These are phyloP conservation scores for Sebastiscus tertius DNA, from an alignment of 2,797 vertebrate genomes.

Conservation along the genomic window DNA sequence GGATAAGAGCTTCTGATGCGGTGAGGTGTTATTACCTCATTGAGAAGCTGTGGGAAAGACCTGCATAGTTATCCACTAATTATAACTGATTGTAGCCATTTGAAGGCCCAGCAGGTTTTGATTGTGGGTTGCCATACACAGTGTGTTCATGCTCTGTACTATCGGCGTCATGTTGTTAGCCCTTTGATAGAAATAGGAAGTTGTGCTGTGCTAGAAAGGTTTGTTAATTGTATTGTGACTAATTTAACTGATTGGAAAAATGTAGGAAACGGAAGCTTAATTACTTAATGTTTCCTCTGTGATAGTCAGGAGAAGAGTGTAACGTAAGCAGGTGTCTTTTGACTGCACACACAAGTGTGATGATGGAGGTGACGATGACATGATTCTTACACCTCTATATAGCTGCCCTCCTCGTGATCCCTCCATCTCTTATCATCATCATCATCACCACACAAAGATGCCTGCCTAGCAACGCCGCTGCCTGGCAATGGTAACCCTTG, in stretches of 20 bases:
- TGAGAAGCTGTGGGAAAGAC: background rate
- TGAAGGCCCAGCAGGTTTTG: conserved; percentile 13
- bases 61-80: conserved; percentile 1
- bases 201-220: background rate
- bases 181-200: background rate
- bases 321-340: background rate
- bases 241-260: background rate
- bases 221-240: background rate
- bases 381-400: conserved; percentile 23
- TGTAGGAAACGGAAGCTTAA: background rate
- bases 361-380: conserved; percentile 15
- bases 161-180: background rate
- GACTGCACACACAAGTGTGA: background rate
- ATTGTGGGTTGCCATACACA: background rate
- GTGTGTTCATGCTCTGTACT: background rate
- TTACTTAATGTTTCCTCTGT: background rate
- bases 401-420: conserved; percentile 19
- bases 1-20: background rate
- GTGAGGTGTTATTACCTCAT: background rate
- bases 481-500: conserved; percentile 63
- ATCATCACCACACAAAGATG: conserved; percentile 40
- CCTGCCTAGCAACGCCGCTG: conserved; percentile 73
- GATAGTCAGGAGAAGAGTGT: background rate
- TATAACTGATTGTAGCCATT: background rate
- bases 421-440: conserved; percentile 20